These are phyloP conservation scores for Bombus vancouverensis DNA, from an alignment of 1,140 invertebrate genomes.

Conservation along the genomic window DNA sequence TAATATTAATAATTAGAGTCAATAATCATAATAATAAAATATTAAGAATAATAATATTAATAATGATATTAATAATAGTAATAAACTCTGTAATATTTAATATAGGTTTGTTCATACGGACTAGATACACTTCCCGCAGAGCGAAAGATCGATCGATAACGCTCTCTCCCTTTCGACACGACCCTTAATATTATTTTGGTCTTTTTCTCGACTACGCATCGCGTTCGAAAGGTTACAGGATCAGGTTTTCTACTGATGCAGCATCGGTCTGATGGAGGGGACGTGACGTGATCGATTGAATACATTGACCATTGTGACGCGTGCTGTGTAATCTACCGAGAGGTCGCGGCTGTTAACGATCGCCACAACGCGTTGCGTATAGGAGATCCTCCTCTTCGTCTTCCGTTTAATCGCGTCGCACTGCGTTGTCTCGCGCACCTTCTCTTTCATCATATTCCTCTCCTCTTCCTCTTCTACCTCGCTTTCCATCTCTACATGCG, in stretches of 20 bases:
- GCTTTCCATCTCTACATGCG: background rate
- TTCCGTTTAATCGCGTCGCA: background rate
- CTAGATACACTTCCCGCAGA: slow-evolving; percentile 76
- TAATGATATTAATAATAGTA: slow-evolving; percentile 71
- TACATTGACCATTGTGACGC: slow-evolving; percentile 45
- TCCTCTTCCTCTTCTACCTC: background rate
- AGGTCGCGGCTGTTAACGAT: slow-evolving; percentile 39
- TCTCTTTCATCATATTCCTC: background rate
- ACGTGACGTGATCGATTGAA: slow-evolving; percentile 54
- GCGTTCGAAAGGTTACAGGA: slow-evolving; percentile 1
- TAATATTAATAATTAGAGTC: slow-evolving; percentile 47
- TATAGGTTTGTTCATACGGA: slow-evolving; percentile 79
- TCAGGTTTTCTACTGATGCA: background rate
- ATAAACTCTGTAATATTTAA: slow-evolving; percentile 79
- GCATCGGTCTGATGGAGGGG: background rate
- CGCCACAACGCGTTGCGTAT: background rate
- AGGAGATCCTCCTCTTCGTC: background rate
- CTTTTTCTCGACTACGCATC: background rate
- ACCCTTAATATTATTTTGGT: slow-evolving; percentile 43
- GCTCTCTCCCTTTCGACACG: slow-evolving; percentile 42
- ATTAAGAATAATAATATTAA: slow-evolving; percentile 63
- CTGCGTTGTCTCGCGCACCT: background rate
- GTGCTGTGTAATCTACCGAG: slow-evolving; percentile 25
- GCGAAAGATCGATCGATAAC: slow-evolving; percentile 53
- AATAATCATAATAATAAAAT: slow-evolving; percentile 63